Evolutionary conservation across 2,888 invertebrate genomes (phyloP), one percentile per base, ranked within the genome.

Genomic region (Cataglyphis altisquamis): DNA sequence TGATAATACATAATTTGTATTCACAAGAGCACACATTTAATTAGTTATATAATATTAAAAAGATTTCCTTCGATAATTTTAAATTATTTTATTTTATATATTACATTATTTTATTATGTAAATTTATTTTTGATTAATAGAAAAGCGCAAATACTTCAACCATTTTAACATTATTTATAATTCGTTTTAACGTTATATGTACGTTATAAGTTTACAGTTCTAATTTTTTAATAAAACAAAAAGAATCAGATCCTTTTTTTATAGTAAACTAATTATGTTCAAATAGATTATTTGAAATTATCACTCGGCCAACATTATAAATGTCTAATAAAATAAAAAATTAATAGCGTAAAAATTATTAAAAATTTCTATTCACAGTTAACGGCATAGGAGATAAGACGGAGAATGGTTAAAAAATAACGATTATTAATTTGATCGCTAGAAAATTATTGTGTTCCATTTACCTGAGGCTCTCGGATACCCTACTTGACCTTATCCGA

Each of bases 1-100:
- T 45, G 41, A n/a, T 74, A 74, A 74, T 45, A 63, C 21, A 63
- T 15, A 63, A 74, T 74, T 41, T 32, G 21, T 9, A 74, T 63
- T 63, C 45, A n/a, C n/a, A 60, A 25, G 0, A 32, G 32, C 4
- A 57, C 5, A 64, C n/a, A 64, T 45, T 74, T 63, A 63, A 74
- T 74, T 41, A 74, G 5, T 74, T 63, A 62, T 63, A 32, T 63
- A 45, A 63, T 74, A 3, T 15, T 63, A 29, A 74, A 74, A 62
- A 63, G 63, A 63, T 64, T 45, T 45, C 21, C n/a, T 3, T 74
- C 45, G 0, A 21, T 39, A 57, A 63, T 74, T 74, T 29, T 21
- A 74, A 18, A 60, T 39, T 25, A 60, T 39, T 32, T 32, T 32
- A 32, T 32, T 32, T 6, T 6, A 32, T 32, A 32, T 6, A 32